phyloP scores from a whole-genome alignment of 2,888 invertebrate species.

The Fragum whitleyi region DNA sequence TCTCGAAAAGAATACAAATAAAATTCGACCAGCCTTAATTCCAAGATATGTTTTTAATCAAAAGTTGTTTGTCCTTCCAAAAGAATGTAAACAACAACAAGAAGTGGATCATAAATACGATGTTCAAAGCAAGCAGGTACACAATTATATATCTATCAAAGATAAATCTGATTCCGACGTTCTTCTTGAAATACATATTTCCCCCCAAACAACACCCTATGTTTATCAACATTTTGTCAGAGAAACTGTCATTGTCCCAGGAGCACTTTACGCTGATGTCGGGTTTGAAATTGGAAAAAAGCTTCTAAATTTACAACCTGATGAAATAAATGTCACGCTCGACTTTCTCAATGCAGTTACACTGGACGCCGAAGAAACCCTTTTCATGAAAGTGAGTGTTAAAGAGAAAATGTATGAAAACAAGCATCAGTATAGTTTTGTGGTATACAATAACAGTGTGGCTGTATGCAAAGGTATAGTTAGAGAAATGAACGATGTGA shows the following conservation, averaged over 20 bases:
- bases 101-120: not conserved
- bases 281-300: constrained; percentile 52
- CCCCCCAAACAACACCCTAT: constrained; percentile 54
- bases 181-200: constrained; percentile 41
- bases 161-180: not conserved
- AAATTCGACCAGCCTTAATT: constrained; percentile 29
- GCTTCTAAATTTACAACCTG: not conserved
- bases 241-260: constrained; percentile 60
- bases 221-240: constrained; percentile 65
- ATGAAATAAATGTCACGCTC: not conserved
- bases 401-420: not conserved
- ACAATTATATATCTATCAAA: constrained; percentile 35
- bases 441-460: not conserved
- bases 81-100: not conserved
- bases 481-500: not conserved
- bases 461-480: not conserved
- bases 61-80: constrained; percentile 28
- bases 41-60: constrained; percentile 69
- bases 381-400: not conserved
- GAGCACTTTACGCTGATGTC: constrained; percentile 65
- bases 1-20: too few species aligned
- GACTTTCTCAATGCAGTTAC: not conserved
- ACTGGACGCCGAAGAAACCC: not conserved
- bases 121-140: not conserved
- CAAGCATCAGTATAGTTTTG: not conserved